Evolutionary conservation across 2,888 invertebrate genomes (phyloP).

Genomic region (Amblyjoppa fuscipennis): DNA sequence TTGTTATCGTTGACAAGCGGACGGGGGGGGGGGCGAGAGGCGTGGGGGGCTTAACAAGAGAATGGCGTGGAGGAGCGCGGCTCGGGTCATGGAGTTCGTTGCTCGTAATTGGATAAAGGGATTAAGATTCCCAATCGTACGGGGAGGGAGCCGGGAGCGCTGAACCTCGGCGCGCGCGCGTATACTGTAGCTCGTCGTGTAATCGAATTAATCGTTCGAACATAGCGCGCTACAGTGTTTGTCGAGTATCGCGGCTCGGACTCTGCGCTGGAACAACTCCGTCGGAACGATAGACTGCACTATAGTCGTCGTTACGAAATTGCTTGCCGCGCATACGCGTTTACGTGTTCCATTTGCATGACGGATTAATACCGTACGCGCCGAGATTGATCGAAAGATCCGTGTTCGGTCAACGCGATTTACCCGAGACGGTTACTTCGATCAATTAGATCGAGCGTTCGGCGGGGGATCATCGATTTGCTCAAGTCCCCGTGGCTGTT

Average conservation of each 20-base stretch:
- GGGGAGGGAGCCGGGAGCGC: conserved; percentile 45
- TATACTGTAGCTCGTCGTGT: conserved; percentile 39
- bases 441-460: conserved; percentile 17
- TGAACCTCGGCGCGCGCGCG: conserved; percentile 42
- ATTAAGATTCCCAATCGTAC: conserved; percentile 62
- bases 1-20: background rate
- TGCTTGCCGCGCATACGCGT: conserved; percentile 9
- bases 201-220: conserved; percentile 67
- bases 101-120: conserved; percentile 66
- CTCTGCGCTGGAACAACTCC: conserved; percentile 19
- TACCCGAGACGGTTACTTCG: conserved; percentile 13
- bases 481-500: conserved; percentile 3
- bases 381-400: conserved; percentile 27
- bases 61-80: background rate
- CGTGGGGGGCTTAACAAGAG: background rate
- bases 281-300: background rate
- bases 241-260: conserved; percentile 15
- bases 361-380: conserved; percentile 9
- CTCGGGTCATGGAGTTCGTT: conserved; percentile 49
- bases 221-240: conserved; percentile 39
- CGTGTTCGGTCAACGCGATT: conserved; percentile 3
- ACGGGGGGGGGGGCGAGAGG: background rate
- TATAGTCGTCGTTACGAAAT: conserved; percentile 18
- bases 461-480: conserved; percentile 1
- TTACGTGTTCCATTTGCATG: conserved; percentile 34